phyloP scores from a whole-genome alignment of 2,888 invertebrate species.

The Barypeithes pellucidus region DNA sequence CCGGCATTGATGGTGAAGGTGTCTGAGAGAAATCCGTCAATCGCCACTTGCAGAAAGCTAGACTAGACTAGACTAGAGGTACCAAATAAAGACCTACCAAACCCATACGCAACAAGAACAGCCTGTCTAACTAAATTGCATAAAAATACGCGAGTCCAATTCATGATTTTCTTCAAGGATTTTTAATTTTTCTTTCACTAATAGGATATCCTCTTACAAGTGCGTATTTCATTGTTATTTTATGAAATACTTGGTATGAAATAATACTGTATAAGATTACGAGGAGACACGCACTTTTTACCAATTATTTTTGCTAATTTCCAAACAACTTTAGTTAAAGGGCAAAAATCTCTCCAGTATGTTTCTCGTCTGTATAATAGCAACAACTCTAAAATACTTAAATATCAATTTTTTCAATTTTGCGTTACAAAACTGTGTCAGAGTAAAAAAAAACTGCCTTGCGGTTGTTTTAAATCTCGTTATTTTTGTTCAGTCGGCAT shows the following conservation, averaged over 20 bases:
- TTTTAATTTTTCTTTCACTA: slow-evolving; percentile 21
- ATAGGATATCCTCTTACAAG: slow-evolving; percentile 29
- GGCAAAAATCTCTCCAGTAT: too few species aligned
- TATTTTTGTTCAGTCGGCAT: slow-evolving; percentile 6
- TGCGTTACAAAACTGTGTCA: slow-evolving; percentile 5
- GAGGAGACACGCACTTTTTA: slow-evolving; percentile 1
- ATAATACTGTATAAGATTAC: background rate
- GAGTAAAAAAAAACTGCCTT: slow-evolving; percentile 6
- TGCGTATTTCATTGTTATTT: slow-evolving; percentile 24
- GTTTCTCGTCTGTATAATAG: too few species aligned
- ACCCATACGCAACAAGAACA: background rate
- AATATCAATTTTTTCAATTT: background rate
- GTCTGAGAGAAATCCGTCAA: too few species aligned
- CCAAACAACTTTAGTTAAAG: too few species aligned
- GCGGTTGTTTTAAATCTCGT: slow-evolving; percentile 10
- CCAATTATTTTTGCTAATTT: background rate
- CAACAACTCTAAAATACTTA: too few species aligned
- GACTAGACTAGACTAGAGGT: too few species aligned
- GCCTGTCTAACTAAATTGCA: slow-evolving; percentile 6
- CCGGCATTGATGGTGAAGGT: too few species aligned
- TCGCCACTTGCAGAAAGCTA: too few species aligned
- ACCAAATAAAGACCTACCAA: background rate
- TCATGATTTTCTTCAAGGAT: slow-evolving; percentile 31
- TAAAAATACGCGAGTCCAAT: background rate
- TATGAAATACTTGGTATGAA: slow-evolving; percentile 11